Conservation (phyloP, 2,888 invertebrate genomes). For the Omphaloscelis lunosa region DNA sequence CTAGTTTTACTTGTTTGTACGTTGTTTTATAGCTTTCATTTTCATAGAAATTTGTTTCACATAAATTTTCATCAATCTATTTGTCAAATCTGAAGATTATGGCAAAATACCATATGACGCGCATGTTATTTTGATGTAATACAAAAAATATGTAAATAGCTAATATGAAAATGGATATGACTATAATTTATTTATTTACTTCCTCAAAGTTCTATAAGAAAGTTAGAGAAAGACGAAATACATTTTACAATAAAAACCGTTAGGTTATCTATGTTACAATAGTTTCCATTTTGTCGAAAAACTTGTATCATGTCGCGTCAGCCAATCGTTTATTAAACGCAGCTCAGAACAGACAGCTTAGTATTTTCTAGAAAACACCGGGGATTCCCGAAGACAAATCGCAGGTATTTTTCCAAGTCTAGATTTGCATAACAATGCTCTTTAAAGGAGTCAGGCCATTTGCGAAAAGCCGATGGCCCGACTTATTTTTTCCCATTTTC, state of each 20-base stretch:
- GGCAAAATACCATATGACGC: background rate
- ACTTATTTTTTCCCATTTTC: background rate
- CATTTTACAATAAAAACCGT: background rate
- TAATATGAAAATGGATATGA: background rate
- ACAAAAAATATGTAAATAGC: background rate
- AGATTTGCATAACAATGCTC: slow-evolving; percentile 52
- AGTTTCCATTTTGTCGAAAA: slow-evolving; percentile 3
- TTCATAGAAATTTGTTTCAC: too few species aligned
- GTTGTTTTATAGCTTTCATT: too few species aligned
- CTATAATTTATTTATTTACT: background rate
- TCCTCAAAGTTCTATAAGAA: background rate
- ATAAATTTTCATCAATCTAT: too few species aligned
- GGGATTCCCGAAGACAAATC: slow-evolving; percentile 36
- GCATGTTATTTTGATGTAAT: background rate
- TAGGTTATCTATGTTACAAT: background rate
- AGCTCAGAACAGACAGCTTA: background rate
- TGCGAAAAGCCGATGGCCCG: slow-evolving; percentile 11
- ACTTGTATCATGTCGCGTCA: background rate
- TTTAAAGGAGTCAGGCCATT: slow-evolving; percentile 35
- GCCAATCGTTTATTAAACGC: slow-evolving; percentile 16
- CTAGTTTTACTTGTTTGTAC: too few species aligned
- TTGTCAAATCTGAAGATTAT: background rate
- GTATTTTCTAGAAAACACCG: slow-evolving; percentile 30
- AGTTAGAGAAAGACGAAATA: background rate
- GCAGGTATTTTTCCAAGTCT: slow-evolving; percentile 41